phyloP scores from a whole-genome alignment of 2,888 invertebrate genomes.

The Caenorhabditis macrosperma region DNA sequence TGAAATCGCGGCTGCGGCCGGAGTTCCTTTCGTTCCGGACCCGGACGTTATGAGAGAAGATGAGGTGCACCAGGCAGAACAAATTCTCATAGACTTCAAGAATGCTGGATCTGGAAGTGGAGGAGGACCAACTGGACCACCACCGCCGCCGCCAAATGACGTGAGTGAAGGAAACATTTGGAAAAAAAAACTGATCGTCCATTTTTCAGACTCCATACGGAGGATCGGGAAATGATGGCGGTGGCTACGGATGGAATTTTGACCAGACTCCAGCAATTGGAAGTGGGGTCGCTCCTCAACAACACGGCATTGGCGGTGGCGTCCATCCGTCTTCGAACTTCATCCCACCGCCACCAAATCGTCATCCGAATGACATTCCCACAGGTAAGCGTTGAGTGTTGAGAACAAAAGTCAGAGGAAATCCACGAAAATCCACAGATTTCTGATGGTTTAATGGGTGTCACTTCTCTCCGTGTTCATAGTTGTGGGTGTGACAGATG shows the following conservation, averaged over 20 bases:
- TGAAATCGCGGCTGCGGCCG: constrained; percentile 96
- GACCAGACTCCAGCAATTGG: constrained; percentile 38
- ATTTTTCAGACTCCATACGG: constrained; percentile 49
- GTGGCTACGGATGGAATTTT: constrained; percentile 60
- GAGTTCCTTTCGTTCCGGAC: constrained; percentile 95
- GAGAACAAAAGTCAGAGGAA: background rate
- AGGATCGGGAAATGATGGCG: constrained; percentile 36
- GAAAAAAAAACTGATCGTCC: background rate
- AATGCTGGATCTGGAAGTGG: constrained; percentile 64
- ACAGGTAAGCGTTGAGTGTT: constrained; percentile 4
- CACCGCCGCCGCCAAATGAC: constrained; percentile 54
- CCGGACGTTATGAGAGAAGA: constrained; percentile 84
- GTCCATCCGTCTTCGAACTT: constrained; percentile 14
- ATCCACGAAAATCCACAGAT: background rate
- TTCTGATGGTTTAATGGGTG: background rate
- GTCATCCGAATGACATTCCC: constrained; percentile 46
- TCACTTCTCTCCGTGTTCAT: constrained; percentile 1
- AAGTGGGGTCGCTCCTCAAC: constrained; percentile 18
- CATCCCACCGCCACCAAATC: constrained; percentile 45
- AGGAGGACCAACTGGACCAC: constrained; percentile 44
- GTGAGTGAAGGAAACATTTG: constrained; percentile 10
- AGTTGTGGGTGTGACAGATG: constrained; percentile 1
- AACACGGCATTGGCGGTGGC: constrained; percentile 23
- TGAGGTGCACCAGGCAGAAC: constrained; percentile 76
- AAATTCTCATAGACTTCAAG: constrained; percentile 80